These are phyloP conservation scores for Tyrophagus putrescentiae DNA, from an alignment of 1,140 invertebrate genomes.

Conservation along the genomic window DNA sequence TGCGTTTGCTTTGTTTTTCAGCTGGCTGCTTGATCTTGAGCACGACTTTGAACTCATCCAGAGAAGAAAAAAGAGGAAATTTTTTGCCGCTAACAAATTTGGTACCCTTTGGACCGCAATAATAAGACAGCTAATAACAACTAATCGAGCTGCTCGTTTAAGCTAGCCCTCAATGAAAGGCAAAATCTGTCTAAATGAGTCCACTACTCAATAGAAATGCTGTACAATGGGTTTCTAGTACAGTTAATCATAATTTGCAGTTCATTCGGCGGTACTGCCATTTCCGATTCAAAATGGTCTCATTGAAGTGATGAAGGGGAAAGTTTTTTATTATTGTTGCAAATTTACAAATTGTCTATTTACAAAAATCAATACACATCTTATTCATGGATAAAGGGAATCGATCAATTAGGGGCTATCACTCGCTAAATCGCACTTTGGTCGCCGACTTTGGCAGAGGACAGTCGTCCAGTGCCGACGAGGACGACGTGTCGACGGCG, in stretches of 20 bases:
- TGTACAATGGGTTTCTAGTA: not conserved
- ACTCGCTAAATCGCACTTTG: slow-evolving; percentile 9
- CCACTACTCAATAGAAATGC: not conserved
- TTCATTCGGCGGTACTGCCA: not conserved
- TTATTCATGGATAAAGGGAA: too few relatives aligned
- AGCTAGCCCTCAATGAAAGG: not conserved
- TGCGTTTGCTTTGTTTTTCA: too few relatives aligned
- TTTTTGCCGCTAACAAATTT: too few relatives aligned
- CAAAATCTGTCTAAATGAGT: not conserved
- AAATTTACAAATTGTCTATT: slow-evolving; percentile 14
- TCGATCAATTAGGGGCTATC: slow-evolving; percentile 10
- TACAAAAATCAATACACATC: slow-evolving; percentile 11
- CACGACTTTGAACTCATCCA: too few relatives aligned
- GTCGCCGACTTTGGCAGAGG: not conserved
- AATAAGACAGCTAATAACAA: not conserved
- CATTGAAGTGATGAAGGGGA: not conserved
- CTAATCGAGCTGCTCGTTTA: not conserved
- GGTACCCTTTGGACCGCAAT: too few relatives aligned
- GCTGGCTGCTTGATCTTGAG: too few relatives aligned
- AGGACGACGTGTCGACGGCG: too few relatives aligned
- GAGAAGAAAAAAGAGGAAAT: too few relatives aligned
- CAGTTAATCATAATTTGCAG: slow-evolving; percentile 8
- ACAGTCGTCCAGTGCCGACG: not conserved
- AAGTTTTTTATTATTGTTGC: slow-evolving; percentile 11
- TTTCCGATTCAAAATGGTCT: slow-evolving; percentile 10